Evolutionary conservation across 53 echinoderm and acorn worm species (phyloP).

Genomic region (Hippasteria phrygiana): DNA sequence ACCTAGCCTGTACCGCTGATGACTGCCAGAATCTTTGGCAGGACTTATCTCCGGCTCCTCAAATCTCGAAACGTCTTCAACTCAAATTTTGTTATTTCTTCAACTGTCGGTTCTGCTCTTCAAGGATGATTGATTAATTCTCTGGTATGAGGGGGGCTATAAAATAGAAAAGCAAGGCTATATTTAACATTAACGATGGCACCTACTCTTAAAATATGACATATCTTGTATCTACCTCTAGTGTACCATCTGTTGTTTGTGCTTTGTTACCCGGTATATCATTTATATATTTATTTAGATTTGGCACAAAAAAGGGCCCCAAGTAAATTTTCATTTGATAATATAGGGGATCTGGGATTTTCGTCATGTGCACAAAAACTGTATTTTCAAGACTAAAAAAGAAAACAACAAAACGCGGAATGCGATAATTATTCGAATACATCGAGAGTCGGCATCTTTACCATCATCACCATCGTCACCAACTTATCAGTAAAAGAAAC

Average conservation of each 20-base stretch:
- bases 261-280: neutral
- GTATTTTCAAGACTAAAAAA: too few relatives aligned
- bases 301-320: too few relatives aligned
- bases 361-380: too few relatives aligned
- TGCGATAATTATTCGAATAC: too few relatives aligned
- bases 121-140: neutral
- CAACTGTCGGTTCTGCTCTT: neutral
- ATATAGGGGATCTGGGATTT: too few relatives aligned
- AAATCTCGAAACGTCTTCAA: neutral
- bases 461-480: too few relatives aligned
- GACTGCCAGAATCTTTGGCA: neutral
- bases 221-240: neutral
- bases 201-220: neutral
- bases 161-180: neutral
- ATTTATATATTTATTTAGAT: too few relatives aligned
- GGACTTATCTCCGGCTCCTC: neutral
- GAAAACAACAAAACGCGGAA: too few relatives aligned
- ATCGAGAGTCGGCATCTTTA: too few relatives aligned
- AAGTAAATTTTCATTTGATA: too few relatives aligned
- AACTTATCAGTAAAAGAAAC: too few relatives aligned
- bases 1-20: neutral
- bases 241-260: neutral
- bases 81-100: neutral
- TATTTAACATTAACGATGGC: neutral
- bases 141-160: neutral